Evolutionary conservation across 2,113 vertebrate genomes (phyloP), one percentile per base, ranked within the genome.

Genomic region (Falcunculus frontatus): DNA sequence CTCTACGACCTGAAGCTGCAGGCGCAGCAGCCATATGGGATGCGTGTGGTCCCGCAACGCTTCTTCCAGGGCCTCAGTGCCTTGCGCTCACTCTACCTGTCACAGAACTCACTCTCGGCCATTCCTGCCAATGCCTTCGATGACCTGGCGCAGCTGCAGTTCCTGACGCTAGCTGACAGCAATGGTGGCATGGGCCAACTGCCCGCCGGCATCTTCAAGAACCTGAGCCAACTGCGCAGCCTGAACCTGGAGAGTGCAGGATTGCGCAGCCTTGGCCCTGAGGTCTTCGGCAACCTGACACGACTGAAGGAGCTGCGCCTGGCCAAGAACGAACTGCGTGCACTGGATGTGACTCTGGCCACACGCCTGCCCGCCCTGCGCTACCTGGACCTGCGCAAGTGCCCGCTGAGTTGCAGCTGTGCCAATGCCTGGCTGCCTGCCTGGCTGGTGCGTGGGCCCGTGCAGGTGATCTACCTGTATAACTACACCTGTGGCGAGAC

Each of bases 241-340:
- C 90, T 99, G 60, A 35, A 70, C 42, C 75, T 98, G 80, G 98
- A 99, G 97, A 99, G 98, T 12, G 96, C 93, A 7, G 97, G 97
- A 44, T 96, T 99, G 47, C 76, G 87, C 4, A 77, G 83, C 47
- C 25, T 94, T 5, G 83, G 64, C 2, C 70, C 59, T 2, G 70
- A 98, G 2, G 98, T 99, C 32, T 98, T 99, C 12, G 98, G 98
- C 27, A 98, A 98, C 87, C 98, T 99, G 26, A 98, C 98, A 32
- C 62, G 18, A 33, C 86, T 99, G 68, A 52, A 52, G 35, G 27
- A 52, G 33, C 80, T 98, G 33, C 93, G 91, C 76, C 95, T 99
- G 57, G 98, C 98, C 46, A 98, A 94, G 65, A 99, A 99, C 7
- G 98, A 97, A 44, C 96, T 99, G 82, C 95, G 95, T 11, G 95